These are phyloP conservation scores for Aricia artaxerxes DNA, from an alignment of 2,888 invertebrate species.

Conservation along the genomic window DNA sequence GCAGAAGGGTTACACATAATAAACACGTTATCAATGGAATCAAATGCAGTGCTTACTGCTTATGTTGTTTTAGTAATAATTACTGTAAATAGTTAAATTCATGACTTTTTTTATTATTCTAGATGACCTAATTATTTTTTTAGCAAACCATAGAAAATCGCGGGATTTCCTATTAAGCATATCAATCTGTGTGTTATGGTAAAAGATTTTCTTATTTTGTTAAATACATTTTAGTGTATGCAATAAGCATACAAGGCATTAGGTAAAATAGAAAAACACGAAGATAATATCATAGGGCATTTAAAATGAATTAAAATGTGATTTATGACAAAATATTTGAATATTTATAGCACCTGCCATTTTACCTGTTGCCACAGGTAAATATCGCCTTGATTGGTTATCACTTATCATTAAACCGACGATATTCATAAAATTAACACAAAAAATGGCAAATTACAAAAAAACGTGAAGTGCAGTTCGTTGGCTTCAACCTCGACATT, in stretches of 20 bases:
- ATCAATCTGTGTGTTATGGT: not conserved
- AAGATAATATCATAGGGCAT: not conserved
- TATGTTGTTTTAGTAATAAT: too few relatives aligned
- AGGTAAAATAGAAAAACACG: not conserved
- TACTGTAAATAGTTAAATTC: too few relatives aligned
- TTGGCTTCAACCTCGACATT: constrained; percentile 6
- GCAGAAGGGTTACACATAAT: not conserved
- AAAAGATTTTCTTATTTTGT: not conserved
- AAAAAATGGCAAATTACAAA: constrained; percentile 15
- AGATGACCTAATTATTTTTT: too few relatives aligned
- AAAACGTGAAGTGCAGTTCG: constrained; percentile 2
- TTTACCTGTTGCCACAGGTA: not conserved
- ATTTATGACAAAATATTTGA: not conserved
- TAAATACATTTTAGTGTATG: not conserved
- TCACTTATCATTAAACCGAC: constrained; percentile 1
- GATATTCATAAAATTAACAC: not conserved
- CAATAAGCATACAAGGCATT: not conserved
- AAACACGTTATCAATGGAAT: too few relatives aligned
- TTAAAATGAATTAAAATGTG: not conserved
- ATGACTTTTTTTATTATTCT: too few relatives aligned
- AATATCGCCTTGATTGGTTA: not conserved
- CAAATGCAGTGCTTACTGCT: too few relatives aligned
- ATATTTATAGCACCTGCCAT: not conserved
- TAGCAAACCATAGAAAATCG: too few relatives aligned
- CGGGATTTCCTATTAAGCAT: not conserved